These are phyloP conservation scores for Rhineura floridana DNA, from an alignment of 2,113 vertebrate genomes.

Conservation along the genomic window DNA sequence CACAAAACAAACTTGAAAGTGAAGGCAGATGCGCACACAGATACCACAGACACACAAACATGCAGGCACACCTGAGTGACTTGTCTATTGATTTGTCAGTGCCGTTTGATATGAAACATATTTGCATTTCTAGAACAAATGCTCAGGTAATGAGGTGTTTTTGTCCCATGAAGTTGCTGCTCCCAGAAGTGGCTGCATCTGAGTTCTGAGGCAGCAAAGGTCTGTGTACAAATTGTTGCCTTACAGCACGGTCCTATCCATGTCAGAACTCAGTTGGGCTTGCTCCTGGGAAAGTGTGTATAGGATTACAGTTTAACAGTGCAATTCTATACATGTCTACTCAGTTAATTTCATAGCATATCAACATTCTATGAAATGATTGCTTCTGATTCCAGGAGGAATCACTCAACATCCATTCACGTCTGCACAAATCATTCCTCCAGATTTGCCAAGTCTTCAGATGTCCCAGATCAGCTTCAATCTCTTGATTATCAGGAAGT, in stretches of 20 bases:
- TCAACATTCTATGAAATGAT: background rate
- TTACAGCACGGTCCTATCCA: too few species aligned
- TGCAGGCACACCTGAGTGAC: background rate
- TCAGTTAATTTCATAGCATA: too few species aligned
- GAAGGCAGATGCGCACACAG: background rate
- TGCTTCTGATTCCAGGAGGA: background rate
- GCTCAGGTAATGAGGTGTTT: background rate
- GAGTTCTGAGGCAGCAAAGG: background rate
- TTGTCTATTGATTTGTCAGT: too few species aligned
- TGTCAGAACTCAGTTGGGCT: too few species aligned
- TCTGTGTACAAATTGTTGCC: background rate
- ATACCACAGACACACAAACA: background rate
- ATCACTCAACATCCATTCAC: background rate
- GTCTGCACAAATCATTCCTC: background rate
- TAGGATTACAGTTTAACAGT: background rate
- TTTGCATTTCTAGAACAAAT: background rate
- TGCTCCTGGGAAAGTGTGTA: too few species aligned
- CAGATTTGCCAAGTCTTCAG: background rate
- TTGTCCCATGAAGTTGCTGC: background rate
- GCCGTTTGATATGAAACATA: background rate
- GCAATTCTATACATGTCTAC: background rate
- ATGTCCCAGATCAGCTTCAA: background rate
- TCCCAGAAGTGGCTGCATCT: background rate
- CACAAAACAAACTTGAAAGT: background rate
- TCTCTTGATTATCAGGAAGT: background rate